Conservation (phyloP, 2,888 invertebrate species). For the Aporophyla nigra region DNA sequence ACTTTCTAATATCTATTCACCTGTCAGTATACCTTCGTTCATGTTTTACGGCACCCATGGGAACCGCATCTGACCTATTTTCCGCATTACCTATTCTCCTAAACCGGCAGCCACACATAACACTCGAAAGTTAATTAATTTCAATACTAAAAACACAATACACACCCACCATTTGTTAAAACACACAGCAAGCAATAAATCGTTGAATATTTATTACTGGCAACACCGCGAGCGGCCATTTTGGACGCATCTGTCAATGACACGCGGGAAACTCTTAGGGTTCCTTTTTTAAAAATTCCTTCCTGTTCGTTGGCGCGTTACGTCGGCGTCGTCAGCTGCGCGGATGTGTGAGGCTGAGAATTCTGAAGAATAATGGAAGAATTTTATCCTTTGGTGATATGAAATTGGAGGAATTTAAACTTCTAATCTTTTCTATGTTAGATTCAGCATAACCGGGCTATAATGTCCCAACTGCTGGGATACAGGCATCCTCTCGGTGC, state of each 20-base stretch:
- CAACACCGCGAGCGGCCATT: slow-evolving; percentile 71
- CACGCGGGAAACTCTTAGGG: slow-evolving; percentile 72
- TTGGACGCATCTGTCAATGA: slow-evolving; percentile 77
- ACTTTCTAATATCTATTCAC: slow-evolving; percentile 32
- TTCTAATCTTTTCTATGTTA: neutral
- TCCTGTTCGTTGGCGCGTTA: slow-evolving; percentile 66
- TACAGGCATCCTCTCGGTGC: too few species aligned
- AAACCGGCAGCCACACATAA: slow-evolving; percentile 23
- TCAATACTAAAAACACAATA: slow-evolving; percentile 55
- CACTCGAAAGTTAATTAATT: slow-evolving; percentile 51
- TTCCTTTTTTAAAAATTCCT: slow-evolving; percentile 75
- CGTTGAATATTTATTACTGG: slow-evolving; percentile 69
- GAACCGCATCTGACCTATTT: slow-evolving; percentile 49
- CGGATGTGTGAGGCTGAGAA: slow-evolving; percentile 42
- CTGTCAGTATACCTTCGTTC: slow-evolving; percentile 24
- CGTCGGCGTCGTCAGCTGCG: slow-evolving; percentile 53
- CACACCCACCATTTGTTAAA: slow-evolving; percentile 58
- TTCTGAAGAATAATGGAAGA: slow-evolving; percentile 33
- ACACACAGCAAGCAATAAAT: slow-evolving; percentile 63
- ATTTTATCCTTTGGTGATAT: slow-evolving; percentile 36
- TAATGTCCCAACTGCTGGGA: too few species aligned
- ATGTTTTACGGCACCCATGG: slow-evolving; percentile 38
- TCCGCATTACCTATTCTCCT: slow-evolving; percentile 17
- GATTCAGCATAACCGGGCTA: neutral
- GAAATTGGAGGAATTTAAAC: neutral